A percentile compares a stretch with the other conserved stretches of the same genome.
These are phyloP conservation scores for Aphelinus certus DNA, from an alignment of 1,140 invertebrate species.

Conservation along the genomic window DNA sequence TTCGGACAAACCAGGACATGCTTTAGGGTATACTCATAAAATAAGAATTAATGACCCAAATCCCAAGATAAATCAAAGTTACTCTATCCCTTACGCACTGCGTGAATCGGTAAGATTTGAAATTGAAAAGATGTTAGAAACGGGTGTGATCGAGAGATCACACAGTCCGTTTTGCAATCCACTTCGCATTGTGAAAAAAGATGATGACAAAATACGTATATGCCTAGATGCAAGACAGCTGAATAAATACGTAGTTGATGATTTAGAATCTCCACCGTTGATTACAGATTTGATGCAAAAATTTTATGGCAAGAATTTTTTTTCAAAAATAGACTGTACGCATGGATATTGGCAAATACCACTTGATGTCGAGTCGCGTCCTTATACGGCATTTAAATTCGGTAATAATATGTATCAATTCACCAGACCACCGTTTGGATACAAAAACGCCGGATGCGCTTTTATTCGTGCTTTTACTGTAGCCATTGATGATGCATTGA, in stretches of 20 bases:
- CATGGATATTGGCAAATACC: constrained; percentile 57
- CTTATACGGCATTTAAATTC: constrained; percentile 46
- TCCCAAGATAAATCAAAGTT: constrained; percentile 20
- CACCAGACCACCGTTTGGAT: constrained; percentile 13
- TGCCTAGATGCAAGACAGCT: constrained; percentile 52
- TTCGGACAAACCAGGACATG: constrained; percentile 26
- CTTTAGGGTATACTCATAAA: constrained; percentile 30
- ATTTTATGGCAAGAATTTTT: constrained; percentile 44
- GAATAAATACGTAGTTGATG: constrained; percentile 47
- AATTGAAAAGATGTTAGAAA: constrained; percentile 40
- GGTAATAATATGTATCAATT: constrained; percentile 21
- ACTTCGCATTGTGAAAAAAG: constrained; percentile 42
- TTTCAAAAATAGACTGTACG: constrained; percentile 51
- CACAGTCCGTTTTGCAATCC: constrained; percentile 51
- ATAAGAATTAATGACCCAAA: constrained; percentile 37
- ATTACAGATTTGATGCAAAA: constrained; percentile 44
- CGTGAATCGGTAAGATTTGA: constrained; percentile 20
- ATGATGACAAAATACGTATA: constrained; percentile 44
- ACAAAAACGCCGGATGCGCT: no score
- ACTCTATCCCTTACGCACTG: constrained; percentile 34
- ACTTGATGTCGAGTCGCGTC: constrained; percentile 40
- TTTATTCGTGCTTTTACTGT: no score
- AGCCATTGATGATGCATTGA: no score
- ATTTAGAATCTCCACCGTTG: constrained; percentile 45
- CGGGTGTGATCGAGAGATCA: constrained; percentile 44